Percentiles rank a stretch among this genome's conserved stretches.
Conservation (phyloP, 2,113 vertebrate genomes). For the Neotragus moschatus region DNA sequence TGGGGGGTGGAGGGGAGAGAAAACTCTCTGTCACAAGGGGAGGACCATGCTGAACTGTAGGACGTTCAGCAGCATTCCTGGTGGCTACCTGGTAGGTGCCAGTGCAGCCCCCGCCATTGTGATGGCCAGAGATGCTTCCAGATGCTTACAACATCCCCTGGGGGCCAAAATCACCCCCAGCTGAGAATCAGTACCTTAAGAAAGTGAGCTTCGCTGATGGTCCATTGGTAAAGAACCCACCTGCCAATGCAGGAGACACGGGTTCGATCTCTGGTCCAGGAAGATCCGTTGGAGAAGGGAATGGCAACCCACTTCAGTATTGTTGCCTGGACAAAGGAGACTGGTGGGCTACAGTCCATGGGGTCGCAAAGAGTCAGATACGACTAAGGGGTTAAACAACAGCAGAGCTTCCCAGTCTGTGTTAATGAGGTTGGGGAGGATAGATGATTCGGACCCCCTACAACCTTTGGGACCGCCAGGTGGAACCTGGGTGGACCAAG, state of each 20-base stretch:
- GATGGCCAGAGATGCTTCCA: background rate
- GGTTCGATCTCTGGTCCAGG: background rate
- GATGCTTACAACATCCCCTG: background rate
- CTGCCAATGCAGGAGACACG: background rate
- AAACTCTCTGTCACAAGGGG: background rate
- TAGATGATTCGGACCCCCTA: background rate
- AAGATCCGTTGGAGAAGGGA: background rate
- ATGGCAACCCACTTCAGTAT: background rate
- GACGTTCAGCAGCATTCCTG: background rate
- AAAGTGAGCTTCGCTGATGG: background rate
- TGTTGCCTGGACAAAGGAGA: background rate
- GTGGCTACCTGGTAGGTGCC: background rate
- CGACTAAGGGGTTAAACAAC: background rate
- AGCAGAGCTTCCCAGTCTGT: background rate
- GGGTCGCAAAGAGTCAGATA: background rate
- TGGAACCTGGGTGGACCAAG: background rate
- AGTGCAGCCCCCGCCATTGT: accelerated
- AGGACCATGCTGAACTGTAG: background rate
- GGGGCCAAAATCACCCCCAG: background rate
- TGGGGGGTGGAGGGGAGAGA: background rate
- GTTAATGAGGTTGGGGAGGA: accelerated
- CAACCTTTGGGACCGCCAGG: background rate
- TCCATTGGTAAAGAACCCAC: background rate
- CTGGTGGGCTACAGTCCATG: background rate
- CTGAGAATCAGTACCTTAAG: background rate